phyloP scores from a whole-genome alignment of 2,113 vertebrate genomes.

The Xenotilapia flavipinnis region DNA sequence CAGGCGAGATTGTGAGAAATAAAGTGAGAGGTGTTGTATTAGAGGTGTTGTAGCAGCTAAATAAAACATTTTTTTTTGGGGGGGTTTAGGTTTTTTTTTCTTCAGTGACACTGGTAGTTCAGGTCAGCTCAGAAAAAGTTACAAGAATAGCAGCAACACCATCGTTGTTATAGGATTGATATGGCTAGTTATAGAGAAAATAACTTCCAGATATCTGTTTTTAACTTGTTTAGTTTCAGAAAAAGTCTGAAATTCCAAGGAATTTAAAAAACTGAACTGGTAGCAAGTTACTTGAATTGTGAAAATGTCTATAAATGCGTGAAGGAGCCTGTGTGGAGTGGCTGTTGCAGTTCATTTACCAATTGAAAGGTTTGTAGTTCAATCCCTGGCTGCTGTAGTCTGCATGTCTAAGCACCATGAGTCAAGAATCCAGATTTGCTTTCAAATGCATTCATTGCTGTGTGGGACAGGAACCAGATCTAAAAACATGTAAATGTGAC shows the following conservation, averaged over 20 bases:
- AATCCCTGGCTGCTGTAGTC: background rate
- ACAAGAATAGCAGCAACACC: background rate
- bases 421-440: background rate
- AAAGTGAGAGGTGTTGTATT: background rate
- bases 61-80: background rate
- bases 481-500: background rate
- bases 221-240: background rate
- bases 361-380: background rate
- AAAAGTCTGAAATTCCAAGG: background rate
- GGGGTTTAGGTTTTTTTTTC: accelerated
- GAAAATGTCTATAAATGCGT: background rate
- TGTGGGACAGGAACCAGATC: background rate
- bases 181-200: background rate
- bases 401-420: background rate
- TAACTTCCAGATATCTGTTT: background rate
- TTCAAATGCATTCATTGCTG: background rate
- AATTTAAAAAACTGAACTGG: background rate
- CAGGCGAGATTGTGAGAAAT: background rate
- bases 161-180: background rate
- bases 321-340: background rate
- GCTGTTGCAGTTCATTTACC: background rate
- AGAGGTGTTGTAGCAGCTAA: background rate
- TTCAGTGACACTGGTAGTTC: background rate
- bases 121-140: background rate
- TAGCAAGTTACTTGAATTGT: background rate